These are phyloP conservation scores for Nymphalis c-album DNA, from an alignment of 2,888 invertebrate genomes.

Conservation along the genomic window DNA sequence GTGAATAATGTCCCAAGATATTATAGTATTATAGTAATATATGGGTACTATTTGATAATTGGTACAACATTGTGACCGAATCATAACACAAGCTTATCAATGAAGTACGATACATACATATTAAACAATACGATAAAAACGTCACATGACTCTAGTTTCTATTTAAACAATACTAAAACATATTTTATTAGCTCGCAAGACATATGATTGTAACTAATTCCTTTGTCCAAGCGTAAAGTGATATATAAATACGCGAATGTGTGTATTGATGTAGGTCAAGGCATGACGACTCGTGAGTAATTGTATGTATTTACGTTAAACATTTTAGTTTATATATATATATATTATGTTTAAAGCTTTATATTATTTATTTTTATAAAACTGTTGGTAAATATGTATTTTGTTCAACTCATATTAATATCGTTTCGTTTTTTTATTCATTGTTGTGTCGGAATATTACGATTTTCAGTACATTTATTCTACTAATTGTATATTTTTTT, in stretches of 20 bases:
- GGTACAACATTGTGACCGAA: neutral
- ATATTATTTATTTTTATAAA: neutral
- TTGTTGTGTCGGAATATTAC: too few species aligned
- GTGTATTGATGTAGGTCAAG: conserved; percentile 45
- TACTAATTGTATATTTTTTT: too few species aligned
- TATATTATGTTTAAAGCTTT: conserved; percentile 13
- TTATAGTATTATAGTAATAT: too few species aligned
- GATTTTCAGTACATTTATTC: too few species aligned
- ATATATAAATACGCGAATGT: conserved; percentile 38
- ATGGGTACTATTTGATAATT: too few species aligned
- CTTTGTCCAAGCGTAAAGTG: conserved; percentile 40
- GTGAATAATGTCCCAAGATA: too few species aligned
- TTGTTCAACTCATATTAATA: too few species aligned
- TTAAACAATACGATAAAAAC: conserved; percentile 12
- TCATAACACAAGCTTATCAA: conserved; percentile 6
- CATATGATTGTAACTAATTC: conserved; percentile 34
- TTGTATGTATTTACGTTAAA: conserved; percentile 35
- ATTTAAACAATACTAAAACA: conserved; percentile 21
- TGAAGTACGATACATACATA: conserved; percentile 1
- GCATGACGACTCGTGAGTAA: conserved; percentile 41
- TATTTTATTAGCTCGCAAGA: conserved; percentile 22
- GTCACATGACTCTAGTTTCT: conserved; percentile 15
- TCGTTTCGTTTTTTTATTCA: too few species aligned
- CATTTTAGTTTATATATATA: conserved; percentile 27
- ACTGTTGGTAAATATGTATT: too few species aligned